phyloP scores from a whole-genome alignment of 1,140 invertebrate genomes.

The Caerostris extrusa region DNA sequence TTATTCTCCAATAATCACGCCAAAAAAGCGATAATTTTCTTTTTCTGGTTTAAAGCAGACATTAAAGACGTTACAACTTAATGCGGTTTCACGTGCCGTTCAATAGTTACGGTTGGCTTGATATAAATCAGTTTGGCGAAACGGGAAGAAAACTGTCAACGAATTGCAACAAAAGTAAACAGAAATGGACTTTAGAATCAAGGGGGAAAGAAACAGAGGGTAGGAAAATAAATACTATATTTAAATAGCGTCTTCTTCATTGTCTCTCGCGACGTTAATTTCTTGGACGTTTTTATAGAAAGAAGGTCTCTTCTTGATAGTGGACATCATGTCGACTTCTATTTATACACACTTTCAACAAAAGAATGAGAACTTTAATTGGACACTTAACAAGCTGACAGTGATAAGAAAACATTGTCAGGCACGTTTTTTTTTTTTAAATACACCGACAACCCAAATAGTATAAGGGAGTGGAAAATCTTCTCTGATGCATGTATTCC shows the following conservation, averaged over 20 bases:
- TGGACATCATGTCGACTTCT: constrained; percentile 65
- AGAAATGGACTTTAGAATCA: neutral
- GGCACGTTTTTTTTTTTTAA: neutral
- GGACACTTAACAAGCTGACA: constrained; percentile 49
- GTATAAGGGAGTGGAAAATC: neutral
- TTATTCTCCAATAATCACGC: neutral
- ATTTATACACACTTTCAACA: constrained; percentile 46
- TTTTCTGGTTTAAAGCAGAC: neutral
- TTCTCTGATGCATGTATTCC: neutral
- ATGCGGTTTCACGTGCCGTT: neutral
- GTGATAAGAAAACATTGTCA: constrained; percentile 48
- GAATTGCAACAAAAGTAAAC: neutral
- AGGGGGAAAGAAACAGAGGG: neutral
- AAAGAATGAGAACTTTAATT: constrained; percentile 66
- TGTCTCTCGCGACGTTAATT: constrained; percentile 29
- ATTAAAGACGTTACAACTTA: neutral
- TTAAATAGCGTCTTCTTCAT: constrained; percentile 38
- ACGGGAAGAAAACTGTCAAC: constrained; percentile 38
- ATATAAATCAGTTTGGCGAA: constrained; percentile 47
- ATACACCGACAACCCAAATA: neutral
- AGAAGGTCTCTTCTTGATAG: constrained; percentile 4
- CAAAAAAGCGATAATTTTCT: constrained; percentile 21
- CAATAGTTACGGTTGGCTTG: constrained; percentile 62
- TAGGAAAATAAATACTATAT: neutral
- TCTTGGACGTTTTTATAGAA: constrained; percentile 20